These are phyloP conservation scores for Phalangium opilio DNA, from an alignment of 2,888 invertebrate genomes.

Conservation along the genomic window DNA sequence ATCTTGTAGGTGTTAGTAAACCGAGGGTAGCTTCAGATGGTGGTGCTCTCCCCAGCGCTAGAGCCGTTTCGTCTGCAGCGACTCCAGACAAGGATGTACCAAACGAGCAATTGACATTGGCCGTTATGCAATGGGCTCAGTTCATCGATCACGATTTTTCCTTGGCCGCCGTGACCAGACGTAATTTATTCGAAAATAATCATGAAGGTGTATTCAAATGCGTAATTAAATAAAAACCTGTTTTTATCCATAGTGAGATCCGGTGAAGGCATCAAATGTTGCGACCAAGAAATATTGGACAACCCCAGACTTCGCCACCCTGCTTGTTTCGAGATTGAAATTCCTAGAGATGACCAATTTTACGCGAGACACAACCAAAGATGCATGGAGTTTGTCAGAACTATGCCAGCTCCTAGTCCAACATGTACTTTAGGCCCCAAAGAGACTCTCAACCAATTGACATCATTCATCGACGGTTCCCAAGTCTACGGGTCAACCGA, in stretches of 20 bases:
- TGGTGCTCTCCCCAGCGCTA: constrained; percentile 27
- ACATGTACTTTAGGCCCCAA: constrained; percentile 45
- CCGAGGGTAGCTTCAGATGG: constrained; percentile 41
- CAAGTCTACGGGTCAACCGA: constrained; percentile 18
- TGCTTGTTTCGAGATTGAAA: constrained; percentile 50
- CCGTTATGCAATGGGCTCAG: constrained; percentile 22
- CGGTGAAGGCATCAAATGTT: constrained; percentile 47
- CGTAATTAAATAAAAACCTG: neutral
- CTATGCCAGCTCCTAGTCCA: constrained; percentile 48
- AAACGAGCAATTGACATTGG: constrained; percentile 12
- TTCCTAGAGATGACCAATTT: constrained; percentile 43
- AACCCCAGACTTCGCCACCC: constrained; percentile 42
- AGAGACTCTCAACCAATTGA: constrained; percentile 20
- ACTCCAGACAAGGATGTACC: constrained; percentile 23
- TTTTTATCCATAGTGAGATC: constrained; percentile 3
- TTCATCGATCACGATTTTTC: constrained; percentile 26
- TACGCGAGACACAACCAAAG: constrained; percentile 38
- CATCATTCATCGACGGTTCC: constrained; percentile 17
- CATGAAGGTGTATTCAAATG: neutral
- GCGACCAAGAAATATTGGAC: constrained; percentile 43
- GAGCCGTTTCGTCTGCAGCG: constrained; percentile 24
- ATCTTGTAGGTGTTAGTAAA: constrained; percentile 42
- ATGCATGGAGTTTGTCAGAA: constrained; percentile 58
- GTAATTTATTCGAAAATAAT: constrained; percentile 12
- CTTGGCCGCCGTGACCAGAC: constrained; percentile 23